Base-by-base conservation (phyloP, 2,113 vertebrate genomes). In the Monopterus albus region DNA sequence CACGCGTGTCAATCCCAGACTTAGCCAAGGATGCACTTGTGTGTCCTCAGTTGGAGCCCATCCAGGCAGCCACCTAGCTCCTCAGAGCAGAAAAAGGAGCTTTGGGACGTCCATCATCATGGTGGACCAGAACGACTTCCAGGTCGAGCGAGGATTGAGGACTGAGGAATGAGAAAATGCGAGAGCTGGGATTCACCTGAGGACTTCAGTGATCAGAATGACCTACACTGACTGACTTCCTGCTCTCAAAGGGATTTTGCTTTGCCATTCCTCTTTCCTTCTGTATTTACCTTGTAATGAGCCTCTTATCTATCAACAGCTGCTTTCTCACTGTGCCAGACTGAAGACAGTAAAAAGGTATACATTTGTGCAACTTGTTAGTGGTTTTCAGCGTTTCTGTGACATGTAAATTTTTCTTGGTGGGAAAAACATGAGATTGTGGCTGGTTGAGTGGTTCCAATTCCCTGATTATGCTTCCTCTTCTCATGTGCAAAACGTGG, bases 211-310 rank as follows among this genome's bases (percentile, higher is more conserved):
- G 45, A 45, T 62, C 20, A 51, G 7, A 23, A 2, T 36, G 51
- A 61, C 20, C 26, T 21, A 35, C 1, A 5, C 38, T 18, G 33
- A 50, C 42, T 36, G 29, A 43, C 49, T 55, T 35, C 15, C 31
- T 28, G 17, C 47, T 72, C 42, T 60, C 31, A 33, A 25, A 51
- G 55, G 26, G 10, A 26, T 63, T 74, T 55, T 65, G 1, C 39
- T 43, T 57, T n/a, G 3, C 42, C 49, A 18, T 68, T 39, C 20
- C 17, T 9, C 62, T 29, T 42, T 65, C 55, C 26, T 36, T 59
- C 26, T 55, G 1, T 13, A 29, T 36, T 10, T 21, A 12, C 42
- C 26, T 21, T 8, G 13, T 40, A 58, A 70, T 49, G 52, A 65
- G 31, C 10, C 12, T 65, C n/a, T 45, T 31, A 50, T 62, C 42